A percentile compares a stretch with the other conserved stretches of the same genome.
Evolutionary conservation across 2,888 invertebrate genomes (phyloP).

Genomic region (Crematogaster levior): DNA sequence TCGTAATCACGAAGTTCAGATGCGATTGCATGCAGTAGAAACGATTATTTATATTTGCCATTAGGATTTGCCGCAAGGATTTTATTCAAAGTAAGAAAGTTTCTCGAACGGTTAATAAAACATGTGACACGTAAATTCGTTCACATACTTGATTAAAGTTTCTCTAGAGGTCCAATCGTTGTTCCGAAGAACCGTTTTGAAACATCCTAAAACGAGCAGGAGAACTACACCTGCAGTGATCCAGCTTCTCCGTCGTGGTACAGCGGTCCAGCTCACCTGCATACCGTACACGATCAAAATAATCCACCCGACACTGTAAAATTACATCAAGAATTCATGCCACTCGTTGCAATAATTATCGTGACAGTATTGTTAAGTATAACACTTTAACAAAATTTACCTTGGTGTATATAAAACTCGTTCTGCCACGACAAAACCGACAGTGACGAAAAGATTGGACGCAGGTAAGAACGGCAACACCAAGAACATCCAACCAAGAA

Average conservation of each 20-base stretch:
- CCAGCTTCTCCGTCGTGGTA: slow-evolving; percentile 86
- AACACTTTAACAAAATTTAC: slow-evolving; percentile 85
- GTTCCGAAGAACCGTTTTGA: slow-evolving; percentile 90
- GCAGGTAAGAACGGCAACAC: slow-evolving; percentile 95
- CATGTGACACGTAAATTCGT: not conserved
- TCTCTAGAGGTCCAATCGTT: slow-evolving; percentile 93
- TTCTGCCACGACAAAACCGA: slow-evolving; percentile 95
- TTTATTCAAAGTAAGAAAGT: slow-evolving; percentile 10
- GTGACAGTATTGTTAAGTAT: not conserved
- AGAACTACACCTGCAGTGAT: slow-evolving; percentile 87
- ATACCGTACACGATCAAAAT: slow-evolving; percentile 92
- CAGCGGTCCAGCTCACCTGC: slow-evolving; percentile 88
- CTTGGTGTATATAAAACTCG: slow-evolving; percentile 95
- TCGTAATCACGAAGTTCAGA: slow-evolving; percentile 51
- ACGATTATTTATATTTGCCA: slow-evolving; percentile 32
- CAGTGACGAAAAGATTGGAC: slow-evolving; percentile 93
- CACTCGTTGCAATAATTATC: not conserved
- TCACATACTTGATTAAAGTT: slow-evolving; percentile 89
- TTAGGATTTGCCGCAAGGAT: not conserved
- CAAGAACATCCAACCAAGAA: slow-evolving; percentile 90
- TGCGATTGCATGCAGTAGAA: slow-evolving; percentile 20
- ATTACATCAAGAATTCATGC: slow-evolving; percentile 9
- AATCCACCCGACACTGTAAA: slow-evolving; percentile 92
- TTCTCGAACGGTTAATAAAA: slow-evolving; percentile 16
- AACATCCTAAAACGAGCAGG: slow-evolving; percentile 88